Conservation (phyloP, 23 tunicate species). For the Ciona savignyi region DNA sequence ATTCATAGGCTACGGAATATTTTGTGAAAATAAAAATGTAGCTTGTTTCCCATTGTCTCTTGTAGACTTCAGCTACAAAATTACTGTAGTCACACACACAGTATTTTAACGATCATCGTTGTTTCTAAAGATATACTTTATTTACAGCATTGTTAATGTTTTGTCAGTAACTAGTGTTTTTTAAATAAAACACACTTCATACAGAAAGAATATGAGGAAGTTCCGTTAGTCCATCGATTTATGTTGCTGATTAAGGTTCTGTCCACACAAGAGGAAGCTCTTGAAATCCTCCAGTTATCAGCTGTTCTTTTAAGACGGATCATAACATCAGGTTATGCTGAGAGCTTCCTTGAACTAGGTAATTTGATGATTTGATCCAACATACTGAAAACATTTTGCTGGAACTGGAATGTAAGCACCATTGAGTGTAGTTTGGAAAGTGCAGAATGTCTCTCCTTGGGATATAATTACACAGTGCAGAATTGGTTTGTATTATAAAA, state of each 20-base stretch:
- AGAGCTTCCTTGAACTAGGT: constrained; percentile 41
- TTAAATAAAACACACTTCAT: not conserved
- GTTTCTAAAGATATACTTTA: too few relatives aligned
- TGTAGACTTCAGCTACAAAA: constrained; percentile 3
- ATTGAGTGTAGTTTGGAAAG: too few relatives aligned
- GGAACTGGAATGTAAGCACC: too few relatives aligned
- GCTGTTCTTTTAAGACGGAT: constrained; percentile 37
- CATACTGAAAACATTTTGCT: not conserved
- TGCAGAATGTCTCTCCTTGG: too few relatives aligned
- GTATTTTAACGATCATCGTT: too few relatives aligned
- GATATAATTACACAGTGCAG: too few relatives aligned
- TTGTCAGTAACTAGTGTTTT: not conserved
- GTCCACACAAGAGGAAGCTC: constrained; percentile 10
- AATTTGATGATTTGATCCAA: not conserved
- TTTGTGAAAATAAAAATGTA: too few relatives aligned
- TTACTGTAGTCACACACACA: too few relatives aligned
- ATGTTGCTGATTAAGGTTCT: constrained; percentile 8
- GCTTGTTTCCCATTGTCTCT: too few relatives aligned
- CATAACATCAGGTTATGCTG: constrained; percentile 43
- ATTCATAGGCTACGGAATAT: too few relatives aligned
- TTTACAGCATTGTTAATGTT: constrained; percentile 5
- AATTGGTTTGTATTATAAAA: too few relatives aligned
- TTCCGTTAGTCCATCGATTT: constrained; percentile 2
- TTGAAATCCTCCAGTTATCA: constrained; percentile 15
- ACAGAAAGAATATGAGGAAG: constrained; percentile 27